Percentiles rank a stretch among this genome's conserved stretches.
These are phyloP conservation scores for Bradypodion ventrale DNA, from an alignment of 2,797 vertebrate genomes.

Conservation along the genomic window DNA sequence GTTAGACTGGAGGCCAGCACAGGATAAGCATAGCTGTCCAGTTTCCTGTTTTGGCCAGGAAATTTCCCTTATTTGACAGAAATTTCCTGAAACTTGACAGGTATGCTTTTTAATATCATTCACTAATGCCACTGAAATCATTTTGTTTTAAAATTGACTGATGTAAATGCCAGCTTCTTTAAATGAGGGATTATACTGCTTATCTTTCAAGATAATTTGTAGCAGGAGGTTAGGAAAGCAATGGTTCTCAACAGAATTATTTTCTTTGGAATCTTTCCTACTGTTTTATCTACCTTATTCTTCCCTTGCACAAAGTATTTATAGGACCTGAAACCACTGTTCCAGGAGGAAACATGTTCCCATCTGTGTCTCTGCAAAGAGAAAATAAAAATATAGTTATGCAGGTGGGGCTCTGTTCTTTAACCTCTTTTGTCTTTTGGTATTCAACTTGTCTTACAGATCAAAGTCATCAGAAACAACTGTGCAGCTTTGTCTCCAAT, in stretches of 20 bases:
- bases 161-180: conserved; percentile 66
- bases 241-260: conserved; percentile 57
- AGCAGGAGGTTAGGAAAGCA: conserved; percentile 56
- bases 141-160: conserved; percentile 65
- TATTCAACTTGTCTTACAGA: neutral
- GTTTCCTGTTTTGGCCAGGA: too few species aligned
- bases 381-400: neutral
- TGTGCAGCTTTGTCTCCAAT: neutral
- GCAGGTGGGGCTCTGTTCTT: conserved; percentile 15
- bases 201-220: conserved; percentile 65
- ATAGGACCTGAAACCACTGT: conserved; percentile 29
- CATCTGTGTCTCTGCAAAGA: neutral
- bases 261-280: conserved; percentile 47
- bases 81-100: too few species aligned
- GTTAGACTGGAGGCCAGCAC: too few species aligned
- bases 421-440: conserved; percentile 5
- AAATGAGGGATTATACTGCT: conserved; percentile 61
- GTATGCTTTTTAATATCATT: conserved; percentile 62
- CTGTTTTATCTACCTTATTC: conserved; percentile 42
- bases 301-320: conserved; percentile 6
- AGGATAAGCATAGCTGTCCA: too few species aligned
- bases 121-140: conserved; percentile 58
- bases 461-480: neutral
- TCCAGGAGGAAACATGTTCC: conserved; percentile 34
- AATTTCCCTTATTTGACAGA: too few species aligned